Evolutionary conservation across 2,797 vertebrate genomes (phyloP).

Genomic region (Coendou prehensilis): DNA sequence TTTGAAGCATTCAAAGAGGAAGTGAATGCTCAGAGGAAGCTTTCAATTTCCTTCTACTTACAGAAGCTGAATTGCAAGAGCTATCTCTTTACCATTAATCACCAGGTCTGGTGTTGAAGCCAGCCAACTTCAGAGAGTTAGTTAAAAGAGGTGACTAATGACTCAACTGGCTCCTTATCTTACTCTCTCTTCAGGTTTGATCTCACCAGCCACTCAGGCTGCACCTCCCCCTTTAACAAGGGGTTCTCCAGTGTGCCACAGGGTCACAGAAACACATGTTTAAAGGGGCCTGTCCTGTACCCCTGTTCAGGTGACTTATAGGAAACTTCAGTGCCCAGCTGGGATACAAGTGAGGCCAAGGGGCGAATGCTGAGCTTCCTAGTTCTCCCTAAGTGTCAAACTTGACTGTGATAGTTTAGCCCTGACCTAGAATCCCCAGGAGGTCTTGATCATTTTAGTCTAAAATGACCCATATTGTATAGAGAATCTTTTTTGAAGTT

Average conservation of each 20-base stretch:
- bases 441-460: conserved; percentile 24
- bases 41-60: conserved; percentile 69
- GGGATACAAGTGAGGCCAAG: background rate
- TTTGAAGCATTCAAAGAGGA: conserved; percentile 63
- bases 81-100: conserved; percentile 71
- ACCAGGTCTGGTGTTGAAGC: conserved; percentile 55
- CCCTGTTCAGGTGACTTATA: background rate
- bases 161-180: conserved; percentile 55
- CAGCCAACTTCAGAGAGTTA: conserved; percentile 68
- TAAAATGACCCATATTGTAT: conserved; percentile 51
- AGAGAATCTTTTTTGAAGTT: conserved; percentile 49
- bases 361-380: background rate
- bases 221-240: background rate
- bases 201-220: conserved; percentile 26
- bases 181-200: conserved; percentile 39
- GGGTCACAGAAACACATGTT: background rate
- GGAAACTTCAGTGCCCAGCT: background rate
- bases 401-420: background rate
- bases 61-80: conserved; percentile 63
- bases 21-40: conserved; percentile 59
- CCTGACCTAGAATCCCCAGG: conserved; percentile 25
- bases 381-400: background rate
- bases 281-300: background rate
- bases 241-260: background rate
- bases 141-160: conserved; percentile 73